Conservation (phyloP, 1,140 invertebrate genomes). For the Pygmarrhopalites habei region DNA sequence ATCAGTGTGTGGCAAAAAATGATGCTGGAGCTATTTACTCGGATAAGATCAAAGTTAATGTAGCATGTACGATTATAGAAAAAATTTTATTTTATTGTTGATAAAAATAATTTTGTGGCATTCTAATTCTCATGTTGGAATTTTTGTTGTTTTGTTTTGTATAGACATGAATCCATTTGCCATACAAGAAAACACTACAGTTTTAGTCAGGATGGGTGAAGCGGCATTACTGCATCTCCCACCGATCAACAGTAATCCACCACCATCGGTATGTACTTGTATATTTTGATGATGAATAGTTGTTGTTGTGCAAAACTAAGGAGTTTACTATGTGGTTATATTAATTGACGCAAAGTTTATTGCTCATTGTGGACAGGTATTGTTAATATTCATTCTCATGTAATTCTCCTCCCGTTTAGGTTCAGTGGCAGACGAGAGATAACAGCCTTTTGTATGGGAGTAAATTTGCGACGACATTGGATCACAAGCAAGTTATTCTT, state of each 20-base stretch:
- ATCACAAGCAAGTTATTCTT: constrained; percentile 72
- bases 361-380: too few species aligned
- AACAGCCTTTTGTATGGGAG: constrained; percentile 63
- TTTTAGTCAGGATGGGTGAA: constrained; percentile 64
- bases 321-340: too few species aligned
- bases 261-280: too few species aligned
- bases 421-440: constrained; percentile 73
- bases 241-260: constrained; percentile 69
- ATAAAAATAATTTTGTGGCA: not conserved
- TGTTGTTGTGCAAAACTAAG: too few species aligned
- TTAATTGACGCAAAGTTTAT: too few species aligned
- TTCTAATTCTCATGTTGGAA: too few species aligned
- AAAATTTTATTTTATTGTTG: not conserved
- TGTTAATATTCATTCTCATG: too few species aligned
- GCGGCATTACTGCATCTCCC: constrained; percentile 75
- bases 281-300: too few species aligned
- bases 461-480: constrained; percentile 67
- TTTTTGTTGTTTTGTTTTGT: constrained; percentile 39
- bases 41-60: constrained; percentile 72
- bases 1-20: constrained; percentile 84
- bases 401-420: too few species aligned
- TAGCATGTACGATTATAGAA: constrained; percentile 78
- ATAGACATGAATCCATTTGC: constrained; percentile 77
- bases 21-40: constrained; percentile 83
- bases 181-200: constrained; percentile 56